Evolutionary conservation across 92 coral and sea anemone genomes (phyloP), one percentile per base, ranked within the genome.

Genomic region (Epizoanthus stellaris): DNA sequence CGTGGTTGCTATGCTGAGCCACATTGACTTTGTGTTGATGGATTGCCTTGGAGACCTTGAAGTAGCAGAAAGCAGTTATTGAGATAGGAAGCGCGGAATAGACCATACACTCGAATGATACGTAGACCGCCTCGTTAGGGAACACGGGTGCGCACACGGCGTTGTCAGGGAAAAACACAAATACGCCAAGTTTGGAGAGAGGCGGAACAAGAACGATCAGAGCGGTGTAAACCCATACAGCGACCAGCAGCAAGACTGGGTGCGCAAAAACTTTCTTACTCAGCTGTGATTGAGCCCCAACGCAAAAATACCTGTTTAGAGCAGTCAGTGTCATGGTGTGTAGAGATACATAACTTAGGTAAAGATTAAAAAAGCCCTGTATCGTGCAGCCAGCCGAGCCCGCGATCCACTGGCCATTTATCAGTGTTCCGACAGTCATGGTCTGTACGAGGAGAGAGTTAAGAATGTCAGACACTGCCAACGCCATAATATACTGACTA

Each of bases 81-180:
- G 70, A 3, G 47, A 77, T 60, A 61, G 82, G 82, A 38, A 77
- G 82, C 56, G 57, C 82, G 6, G 82, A 77, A 39, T 77, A 77
- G 70, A 77, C 40, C 58, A 77, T n/a, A 38, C 70, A 77, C 68
- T 77, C 82, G 8, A 77, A 77, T 9, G 82, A 40, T 62, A 61
- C 82, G 23, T 77, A 77, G 57, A 40, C 82, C 56, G 43, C 42
- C 42, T 77, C 82, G 11, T 19, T 77, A 20, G 70, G 58, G 47
- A 77, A 77, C 14, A 77, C 82, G 1, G 82, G 82, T 5, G 82
- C 82, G 15, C 82, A 77, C 3, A 77, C 82, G n/a, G 82, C 82
- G 6, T 77, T 77, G 49, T 77, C 82, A 20, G 70, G 82, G 49
- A 77, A 77, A 61, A 77, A 77, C 70, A 7, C 38, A 20, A 77